Conservation (phyloP, 2,113 vertebrate genomes). For the Garra rufa region DNA sequence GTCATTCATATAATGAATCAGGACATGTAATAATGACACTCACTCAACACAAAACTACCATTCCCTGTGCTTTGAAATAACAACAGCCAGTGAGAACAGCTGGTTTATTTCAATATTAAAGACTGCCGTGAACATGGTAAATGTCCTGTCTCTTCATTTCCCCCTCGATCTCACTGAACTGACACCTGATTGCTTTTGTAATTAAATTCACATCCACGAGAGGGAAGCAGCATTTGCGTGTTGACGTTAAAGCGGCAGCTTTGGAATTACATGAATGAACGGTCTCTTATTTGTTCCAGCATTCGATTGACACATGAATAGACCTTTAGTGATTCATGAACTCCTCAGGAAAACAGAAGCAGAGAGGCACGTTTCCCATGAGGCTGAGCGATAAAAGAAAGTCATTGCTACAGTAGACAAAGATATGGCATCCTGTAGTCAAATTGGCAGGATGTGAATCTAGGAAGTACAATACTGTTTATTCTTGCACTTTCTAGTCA, state of each 20-base stretch:
- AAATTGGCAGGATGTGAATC: neutral
- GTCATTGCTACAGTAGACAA: neutral
- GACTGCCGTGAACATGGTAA: constrained; percentile 36
- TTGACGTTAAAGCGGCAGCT: constrained; percentile 23
- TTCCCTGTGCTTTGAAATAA: neutral
- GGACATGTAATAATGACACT: neutral
- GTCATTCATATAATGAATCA: neutral
- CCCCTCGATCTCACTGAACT: constrained; percentile 44
- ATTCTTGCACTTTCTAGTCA: neutral
- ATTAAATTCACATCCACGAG: constrained; percentile 46
- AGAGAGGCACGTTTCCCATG: constrained; percentile 10
- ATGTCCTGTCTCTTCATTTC: constrained; percentile 33
- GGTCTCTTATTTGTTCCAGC: neutral
- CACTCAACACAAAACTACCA: neutral
- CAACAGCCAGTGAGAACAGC: constrained; percentile 17
- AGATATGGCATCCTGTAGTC: neutral
- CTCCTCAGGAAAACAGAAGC: neutral
- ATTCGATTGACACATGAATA: neutral
- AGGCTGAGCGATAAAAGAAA: neutral
- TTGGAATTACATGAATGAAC: constrained; percentile 5
- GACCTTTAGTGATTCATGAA: neutral
- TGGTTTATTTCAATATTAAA: constrained; percentile 42
- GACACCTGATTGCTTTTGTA: constrained; percentile 41
- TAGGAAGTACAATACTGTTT: neutral
- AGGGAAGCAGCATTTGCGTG: constrained; percentile 6